Evolutionary conservation across 2,113 vertebrate species (phyloP).

Genomic region (Hucho hucho): DNA sequence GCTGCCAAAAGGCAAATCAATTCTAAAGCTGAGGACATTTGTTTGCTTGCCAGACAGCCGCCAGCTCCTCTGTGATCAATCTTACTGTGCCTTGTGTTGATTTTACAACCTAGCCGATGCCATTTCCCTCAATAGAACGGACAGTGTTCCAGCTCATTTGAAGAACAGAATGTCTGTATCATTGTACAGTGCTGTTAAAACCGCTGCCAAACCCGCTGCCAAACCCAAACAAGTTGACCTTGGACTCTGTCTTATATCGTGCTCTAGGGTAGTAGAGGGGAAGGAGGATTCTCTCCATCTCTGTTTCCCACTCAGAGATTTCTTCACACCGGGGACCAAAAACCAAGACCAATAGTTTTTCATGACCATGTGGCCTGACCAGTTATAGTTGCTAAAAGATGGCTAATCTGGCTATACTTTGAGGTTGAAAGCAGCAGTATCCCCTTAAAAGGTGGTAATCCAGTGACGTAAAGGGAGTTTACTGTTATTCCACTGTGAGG

Average conservation of each 20-base stretch:
- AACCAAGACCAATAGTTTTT: not conserved
- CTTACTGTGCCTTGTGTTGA: not conserved
- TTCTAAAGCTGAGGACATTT: not conserved
- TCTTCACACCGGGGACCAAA: not conserved
- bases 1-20: slow-evolving; percentile 8
- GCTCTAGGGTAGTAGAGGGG: not conserved
- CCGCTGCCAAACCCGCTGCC: not conserved
- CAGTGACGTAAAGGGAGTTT: not conserved
- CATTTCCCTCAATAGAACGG: not conserved
- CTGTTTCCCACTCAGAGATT: not conserved
- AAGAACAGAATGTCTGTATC: not conserved
- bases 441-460: not conserved
- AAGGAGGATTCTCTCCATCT: not conserved
- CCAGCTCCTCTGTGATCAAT: not conserved
- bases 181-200: not conserved
- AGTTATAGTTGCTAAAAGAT: too few relatives aligned
- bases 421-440: too few relatives aligned
- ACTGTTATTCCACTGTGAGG: not conserved
- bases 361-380: not conserved
- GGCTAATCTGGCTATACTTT: too few relatives aligned
- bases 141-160: not conserved
- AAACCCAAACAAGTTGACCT: not conserved
- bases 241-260: not conserved
- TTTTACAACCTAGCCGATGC: not conserved
- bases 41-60: not conserved